A percentile compares a stretch with the other conserved stretches of the same genome.
Conservation (phyloP, 2,113 vertebrate species). For the Corythornis vintsioides region DNA sequence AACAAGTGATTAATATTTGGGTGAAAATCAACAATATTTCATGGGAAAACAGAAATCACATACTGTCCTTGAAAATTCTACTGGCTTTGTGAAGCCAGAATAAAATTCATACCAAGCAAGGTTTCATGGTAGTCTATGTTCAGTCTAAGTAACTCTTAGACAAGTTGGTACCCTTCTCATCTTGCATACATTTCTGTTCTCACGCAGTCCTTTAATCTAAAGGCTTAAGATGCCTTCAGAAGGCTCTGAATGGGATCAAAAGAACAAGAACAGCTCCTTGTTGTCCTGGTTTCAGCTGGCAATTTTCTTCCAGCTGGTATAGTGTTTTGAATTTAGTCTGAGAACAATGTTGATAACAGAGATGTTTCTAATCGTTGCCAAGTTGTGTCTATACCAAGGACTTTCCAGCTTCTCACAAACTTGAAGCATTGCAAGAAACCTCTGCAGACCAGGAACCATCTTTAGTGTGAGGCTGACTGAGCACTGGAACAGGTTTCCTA, state of each 20-base stretch:
- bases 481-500: background rate
- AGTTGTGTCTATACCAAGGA: background rate
- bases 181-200: background rate
- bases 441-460: background rate
- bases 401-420: background rate
- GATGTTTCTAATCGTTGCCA: background rate
- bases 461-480: background rate
- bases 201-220: background rate
- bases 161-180: background rate
- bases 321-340: background rate
- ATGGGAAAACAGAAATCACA: background rate
- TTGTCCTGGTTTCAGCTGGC: background rate
- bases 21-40: background rate
- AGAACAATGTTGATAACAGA: background rate
- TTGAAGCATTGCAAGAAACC: background rate
- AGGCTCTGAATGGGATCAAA: background rate
- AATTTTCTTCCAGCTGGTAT: background rate
- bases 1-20: background rate
- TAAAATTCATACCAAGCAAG: background rate
- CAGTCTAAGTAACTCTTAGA: background rate
- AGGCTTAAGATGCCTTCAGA: background rate
- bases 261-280: background rate
- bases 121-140: background rate
- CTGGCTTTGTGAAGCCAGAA: background rate
- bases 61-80: background rate